A percentile compares a stretch with the other conserved stretches of the same genome.
These are phyloP conservation scores for Gopherus flavomarginatus DNA, from an alignment of 2,113 vertebrate species.

Conservation along the genomic window DNA sequence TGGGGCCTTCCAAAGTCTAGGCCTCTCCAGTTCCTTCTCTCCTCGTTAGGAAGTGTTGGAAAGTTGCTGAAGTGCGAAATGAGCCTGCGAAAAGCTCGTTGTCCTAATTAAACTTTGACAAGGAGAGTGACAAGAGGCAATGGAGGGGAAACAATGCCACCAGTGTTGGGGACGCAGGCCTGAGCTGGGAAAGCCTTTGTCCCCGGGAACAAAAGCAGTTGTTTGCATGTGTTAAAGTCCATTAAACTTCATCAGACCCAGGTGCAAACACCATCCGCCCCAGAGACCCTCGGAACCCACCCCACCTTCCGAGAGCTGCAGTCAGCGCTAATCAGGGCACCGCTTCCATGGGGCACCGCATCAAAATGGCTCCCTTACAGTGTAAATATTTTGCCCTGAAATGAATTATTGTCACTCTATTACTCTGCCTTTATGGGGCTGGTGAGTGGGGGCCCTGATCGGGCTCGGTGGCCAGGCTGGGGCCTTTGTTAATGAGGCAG, in stretches of 20 bases:
- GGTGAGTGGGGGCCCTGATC: constrained; percentile 23
- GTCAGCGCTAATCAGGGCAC: constrained; percentile 63
- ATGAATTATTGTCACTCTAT: constrained; percentile 16
- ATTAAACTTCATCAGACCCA: constrained; percentile 88
- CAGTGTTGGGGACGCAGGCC: constrained; percentile 85
- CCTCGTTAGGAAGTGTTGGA: constrained; percentile 93
- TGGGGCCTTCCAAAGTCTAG: background rate
- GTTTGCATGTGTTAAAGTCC: constrained; percentile 91
- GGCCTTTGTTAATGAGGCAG: constrained; percentile 67
- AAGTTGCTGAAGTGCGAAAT: constrained; percentile 96
- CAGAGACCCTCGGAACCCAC: constrained; percentile 72
- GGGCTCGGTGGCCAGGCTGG: background rate
- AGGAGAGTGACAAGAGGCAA: constrained; percentile 92
- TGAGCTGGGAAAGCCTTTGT: constrained; percentile 86
- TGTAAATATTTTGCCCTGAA: constrained; percentile 25
- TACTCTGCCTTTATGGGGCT: background rate
- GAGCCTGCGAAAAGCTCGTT: constrained; percentile 86
- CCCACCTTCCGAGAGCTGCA: constrained; percentile 65
- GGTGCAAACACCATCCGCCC: constrained; percentile 86
- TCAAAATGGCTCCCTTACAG: constrained; percentile 76
- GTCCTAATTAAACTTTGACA: constrained; percentile 97
- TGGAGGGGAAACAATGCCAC: constrained; percentile 89
- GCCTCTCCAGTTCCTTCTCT: constrained; percentile 41
- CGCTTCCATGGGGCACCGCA: constrained; percentile 45
- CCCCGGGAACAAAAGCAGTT: constrained; percentile 89